Conservation (phyloP, 2,797 vertebrate species). For the Pseudochirops corinnae region DNA sequence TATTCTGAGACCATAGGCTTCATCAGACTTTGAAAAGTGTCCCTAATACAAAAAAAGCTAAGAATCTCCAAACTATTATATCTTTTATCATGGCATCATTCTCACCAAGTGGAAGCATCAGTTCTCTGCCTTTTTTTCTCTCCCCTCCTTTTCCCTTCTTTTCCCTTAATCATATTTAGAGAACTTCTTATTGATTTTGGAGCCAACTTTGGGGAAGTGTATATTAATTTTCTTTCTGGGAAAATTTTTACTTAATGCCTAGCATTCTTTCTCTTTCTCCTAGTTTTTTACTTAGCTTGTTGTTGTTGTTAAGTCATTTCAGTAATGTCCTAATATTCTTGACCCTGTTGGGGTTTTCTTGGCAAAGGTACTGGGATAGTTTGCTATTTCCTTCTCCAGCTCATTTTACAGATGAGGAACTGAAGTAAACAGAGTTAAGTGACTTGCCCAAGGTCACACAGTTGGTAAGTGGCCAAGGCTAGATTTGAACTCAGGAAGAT, state of each 20-base stretch:
- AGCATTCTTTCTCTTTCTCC: neutral
- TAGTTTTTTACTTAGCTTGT: neutral
- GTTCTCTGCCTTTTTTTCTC: neutral
- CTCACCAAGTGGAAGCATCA: neutral
- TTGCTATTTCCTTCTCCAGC: neutral
- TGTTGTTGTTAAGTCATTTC: neutral
- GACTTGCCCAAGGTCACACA: neutral
- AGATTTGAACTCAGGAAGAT: neutral
- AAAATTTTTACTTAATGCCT: neutral
- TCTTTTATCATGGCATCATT: neutral
- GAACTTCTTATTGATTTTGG: neutral
- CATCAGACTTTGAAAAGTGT: neutral
- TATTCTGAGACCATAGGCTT: neutral
- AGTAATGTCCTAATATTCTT: neutral
- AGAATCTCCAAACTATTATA: neutral
- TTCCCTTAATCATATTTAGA: neutral
- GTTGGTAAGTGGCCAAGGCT: neutral
- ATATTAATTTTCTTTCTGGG: neutral
- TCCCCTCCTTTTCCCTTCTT: neutral
- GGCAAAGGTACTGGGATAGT: neutral
- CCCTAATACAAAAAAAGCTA: neutral
- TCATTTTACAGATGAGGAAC: neutral
- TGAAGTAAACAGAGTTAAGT: neutral
- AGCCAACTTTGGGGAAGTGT: neutral
- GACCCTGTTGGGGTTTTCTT: neutral